These are phyloP conservation scores for Tonatia bakeri DNA, from an alignment of 2,113 vertebrate genomes.

Conservation along the genomic window DNA sequence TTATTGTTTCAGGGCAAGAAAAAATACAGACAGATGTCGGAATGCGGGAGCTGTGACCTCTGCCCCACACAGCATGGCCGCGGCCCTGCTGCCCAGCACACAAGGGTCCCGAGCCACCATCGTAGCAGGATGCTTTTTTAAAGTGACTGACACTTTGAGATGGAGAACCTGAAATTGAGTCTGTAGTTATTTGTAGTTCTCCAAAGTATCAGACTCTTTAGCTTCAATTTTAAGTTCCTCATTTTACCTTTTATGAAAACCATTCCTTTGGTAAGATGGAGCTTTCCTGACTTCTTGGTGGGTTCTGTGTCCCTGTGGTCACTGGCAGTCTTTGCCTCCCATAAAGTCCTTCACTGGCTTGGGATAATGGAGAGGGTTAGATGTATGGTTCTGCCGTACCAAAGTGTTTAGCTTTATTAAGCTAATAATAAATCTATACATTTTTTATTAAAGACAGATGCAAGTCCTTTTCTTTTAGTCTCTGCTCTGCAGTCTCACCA, in stretches of 20 bases:
- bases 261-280: constrained; percentile 56
- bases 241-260: constrained; percentile 64
- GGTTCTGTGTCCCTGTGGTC: constrained; percentile 42
- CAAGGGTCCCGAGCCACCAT: constrained; percentile 78
- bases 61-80: constrained; percentile 78
- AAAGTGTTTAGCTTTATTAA: constrained; percentile 61
- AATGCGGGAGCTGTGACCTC: constrained; percentile 79
- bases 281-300: constrained; percentile 63
- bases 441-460: constrained; percentile 8
- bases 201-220: constrained; percentile 53
- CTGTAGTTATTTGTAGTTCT: constrained; percentile 68
- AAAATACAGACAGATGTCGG: constrained; percentile 78
- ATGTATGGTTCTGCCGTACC: background rate
- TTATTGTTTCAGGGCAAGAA: constrained; percentile 77
- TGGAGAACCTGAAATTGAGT: constrained; percentile 59
- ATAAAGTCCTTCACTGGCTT: constrained; percentile 55
- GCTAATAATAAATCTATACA: background rate
- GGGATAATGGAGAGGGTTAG: constrained; percentile 60
- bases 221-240: constrained; percentile 71
- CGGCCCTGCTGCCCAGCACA: constrained; percentile 66
- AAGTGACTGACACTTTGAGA: constrained; percentile 76
- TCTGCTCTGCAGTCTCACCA: constrained; percentile 56
- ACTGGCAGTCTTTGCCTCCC: constrained; percentile 52
- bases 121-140: constrained; percentile 72
- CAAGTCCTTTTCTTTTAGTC: constrained; percentile 57